phyloP scores from a whole-genome alignment of 1,140 invertebrate genomes.

The Aporrectodea caliginosa region DNA sequence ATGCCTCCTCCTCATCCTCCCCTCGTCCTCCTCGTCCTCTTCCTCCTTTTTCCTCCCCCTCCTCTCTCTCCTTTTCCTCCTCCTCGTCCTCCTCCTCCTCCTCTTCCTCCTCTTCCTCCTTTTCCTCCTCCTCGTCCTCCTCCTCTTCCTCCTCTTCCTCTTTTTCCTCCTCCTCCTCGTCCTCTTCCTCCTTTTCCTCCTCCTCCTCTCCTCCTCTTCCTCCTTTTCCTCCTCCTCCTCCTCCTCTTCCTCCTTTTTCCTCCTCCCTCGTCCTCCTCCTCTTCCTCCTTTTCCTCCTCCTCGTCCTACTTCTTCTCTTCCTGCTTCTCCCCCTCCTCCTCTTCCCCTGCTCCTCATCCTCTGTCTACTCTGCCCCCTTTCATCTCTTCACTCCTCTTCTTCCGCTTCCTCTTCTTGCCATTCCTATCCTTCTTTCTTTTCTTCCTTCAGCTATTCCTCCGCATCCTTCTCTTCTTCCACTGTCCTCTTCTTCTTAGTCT shows the following conservation, averaged over 20 bases:
- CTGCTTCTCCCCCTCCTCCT: conserved; percentile 30
- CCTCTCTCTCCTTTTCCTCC: conserved; percentile 12
- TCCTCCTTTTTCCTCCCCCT: conserved; percentile 18
- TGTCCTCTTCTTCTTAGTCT: no score
- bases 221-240: conserved; percentile 19
- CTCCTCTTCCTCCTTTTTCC: conserved; percentile 12
- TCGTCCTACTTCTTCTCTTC: no score
- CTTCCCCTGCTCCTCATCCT: no score
- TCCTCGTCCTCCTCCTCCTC: conserved; percentile 9
- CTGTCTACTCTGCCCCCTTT: conserved; percentile 1
- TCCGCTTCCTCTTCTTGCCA: no score
- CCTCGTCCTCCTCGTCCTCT: no score
- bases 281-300: conserved; percentile 6
- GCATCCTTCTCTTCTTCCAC: no score
- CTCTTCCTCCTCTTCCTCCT: conserved; percentile 8
- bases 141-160: not conserved
- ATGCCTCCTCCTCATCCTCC: no score
- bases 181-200: conserved; percentile 19
- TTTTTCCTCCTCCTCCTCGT: conserved; percentile 16
- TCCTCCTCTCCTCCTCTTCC: conserved; percentile 23
- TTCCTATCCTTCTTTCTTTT: no score
- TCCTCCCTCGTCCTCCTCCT: not conserved
- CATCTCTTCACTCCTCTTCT: no score
- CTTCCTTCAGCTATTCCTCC: no score
- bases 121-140: conserved; percentile 5